A percentile compares a stretch with the other conserved stretches of the same genome.
Evolutionary conservation across 2,888 invertebrate species (phyloP).

Genomic region (Polyommatus iphigenia): DNA sequence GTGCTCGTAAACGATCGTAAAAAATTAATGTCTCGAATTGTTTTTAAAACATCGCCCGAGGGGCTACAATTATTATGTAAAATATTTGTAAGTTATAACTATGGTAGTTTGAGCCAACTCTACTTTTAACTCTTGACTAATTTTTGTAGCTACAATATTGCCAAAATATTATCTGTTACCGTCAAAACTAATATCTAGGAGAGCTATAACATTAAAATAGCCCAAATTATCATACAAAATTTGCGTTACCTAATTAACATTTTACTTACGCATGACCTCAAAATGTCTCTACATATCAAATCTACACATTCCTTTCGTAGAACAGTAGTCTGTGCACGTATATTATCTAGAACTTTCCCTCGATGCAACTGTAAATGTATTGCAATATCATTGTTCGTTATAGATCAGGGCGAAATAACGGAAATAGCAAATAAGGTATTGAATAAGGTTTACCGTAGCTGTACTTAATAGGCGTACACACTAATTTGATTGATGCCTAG

Average conservation of each 20-base stretch:
- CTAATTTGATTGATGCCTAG: conserved; percentile 36
- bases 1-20: conserved; percentile 63
- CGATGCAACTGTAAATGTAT: conserved; percentile 35
- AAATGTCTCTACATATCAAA: background rate
- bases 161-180: no score
- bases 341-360: conserved; percentile 24
- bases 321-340: background rate
- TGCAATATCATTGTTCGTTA: conserved; percentile 75
- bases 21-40: conserved; percentile 55
- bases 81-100: conserved; percentile 46
- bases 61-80: conserved; percentile 1
- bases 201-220: background rate
- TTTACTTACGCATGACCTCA: background rate
- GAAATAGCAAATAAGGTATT: conserved; percentile 46
- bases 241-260: background rate
- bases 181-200: no score
- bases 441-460: conserved; percentile 41
- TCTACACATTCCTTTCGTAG: background rate
- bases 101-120: background rate
- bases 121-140: no score
- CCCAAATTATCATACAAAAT: background rate
- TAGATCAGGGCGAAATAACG: conserved; percentile 59
- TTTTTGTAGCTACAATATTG: no score
- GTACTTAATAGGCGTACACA: conserved; percentile 40
- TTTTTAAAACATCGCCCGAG: conserved; percentile 38